A percentile compares a stretch with the other conserved stretches of the same genome.
Conservation (phyloP, 2,113 vertebrate species). For the Rutilus rutilus region DNA sequence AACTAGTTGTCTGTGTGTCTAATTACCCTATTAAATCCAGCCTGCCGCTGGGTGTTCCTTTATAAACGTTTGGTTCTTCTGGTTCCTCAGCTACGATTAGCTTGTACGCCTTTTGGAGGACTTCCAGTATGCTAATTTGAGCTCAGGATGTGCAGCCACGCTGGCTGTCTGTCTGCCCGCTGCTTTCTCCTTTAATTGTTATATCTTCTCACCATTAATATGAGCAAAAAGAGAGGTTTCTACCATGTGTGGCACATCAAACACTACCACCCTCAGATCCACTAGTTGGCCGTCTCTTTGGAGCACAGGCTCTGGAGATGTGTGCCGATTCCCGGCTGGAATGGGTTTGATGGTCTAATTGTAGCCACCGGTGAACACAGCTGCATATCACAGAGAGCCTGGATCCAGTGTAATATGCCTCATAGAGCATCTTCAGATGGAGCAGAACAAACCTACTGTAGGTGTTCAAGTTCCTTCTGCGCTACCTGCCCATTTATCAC, state of each 20-base stretch:
- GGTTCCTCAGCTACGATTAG: constrained; percentile 31
- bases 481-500: background rate
- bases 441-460: background rate
- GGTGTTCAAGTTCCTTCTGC: background rate
- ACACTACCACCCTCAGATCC: constrained; percentile 74
- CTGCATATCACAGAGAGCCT: constrained; percentile 73
- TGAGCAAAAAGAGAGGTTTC: constrained; percentile 73
- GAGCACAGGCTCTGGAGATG: constrained; percentile 70
- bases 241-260: constrained; percentile 75
- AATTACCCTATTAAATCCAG: background rate
- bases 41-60: constrained; percentile 1
- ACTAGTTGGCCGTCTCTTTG: constrained; percentile 79
- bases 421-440: constrained; percentile 9
- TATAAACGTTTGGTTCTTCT: constrained; percentile 4
- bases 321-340: constrained; percentile 67
- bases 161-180: constrained; percentile 48
- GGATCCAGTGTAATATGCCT: constrained; percentile 32
- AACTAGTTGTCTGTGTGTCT: constrained; percentile 7
- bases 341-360: constrained; percentile 83
- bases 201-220: constrained; percentile 73
- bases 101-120: constrained; percentile 31
- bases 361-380: constrained; percentile 81
- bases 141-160: constrained; percentile 10
- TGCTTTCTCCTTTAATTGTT: constrained; percentile 75
- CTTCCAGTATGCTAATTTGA: constrained; percentile 47